A percentile compares a stretch with the other conserved stretches of the same genome.
Evolutionary conservation across 2,888 invertebrate genomes (phyloP).

Genomic region (Neoaliturus tenellus): DNA sequence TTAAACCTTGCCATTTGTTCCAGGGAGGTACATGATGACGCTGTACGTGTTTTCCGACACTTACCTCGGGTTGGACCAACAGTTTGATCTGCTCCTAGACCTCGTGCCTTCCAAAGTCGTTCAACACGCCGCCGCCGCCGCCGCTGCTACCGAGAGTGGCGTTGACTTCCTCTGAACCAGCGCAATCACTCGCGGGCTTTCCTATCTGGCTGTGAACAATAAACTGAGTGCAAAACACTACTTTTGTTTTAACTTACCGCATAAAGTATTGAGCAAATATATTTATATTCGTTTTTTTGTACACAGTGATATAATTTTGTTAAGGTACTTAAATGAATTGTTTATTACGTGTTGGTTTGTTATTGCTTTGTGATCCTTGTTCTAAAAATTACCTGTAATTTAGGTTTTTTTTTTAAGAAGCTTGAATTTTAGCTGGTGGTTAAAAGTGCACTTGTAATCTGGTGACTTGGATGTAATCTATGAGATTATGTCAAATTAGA

Average conservation of each 20-base stretch:
- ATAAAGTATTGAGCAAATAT: constrained; percentile 20
- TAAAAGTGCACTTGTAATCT: no score
- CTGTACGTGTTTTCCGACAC: constrained; percentile 94
- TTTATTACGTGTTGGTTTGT: background rate
- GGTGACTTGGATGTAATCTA: no score
- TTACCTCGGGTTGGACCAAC: constrained; percentile 96
- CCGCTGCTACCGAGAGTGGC: background rate
- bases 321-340: background rate
- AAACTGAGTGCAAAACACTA: background rate
- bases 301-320: constrained; percentile 15
- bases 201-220: constrained; percentile 37
- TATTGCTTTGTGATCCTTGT: background rate
- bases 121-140: background rate
- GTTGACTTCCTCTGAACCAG: background rate
- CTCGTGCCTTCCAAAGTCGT: constrained; percentile 64
- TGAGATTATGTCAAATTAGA: no score
- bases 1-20: no score
- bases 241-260: background rate
- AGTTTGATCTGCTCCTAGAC: constrained; percentile 78
- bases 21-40: constrained; percentile 86
- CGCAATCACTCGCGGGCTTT: background rate
- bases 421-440: no score
- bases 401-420: no score
- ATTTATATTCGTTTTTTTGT: background rate
- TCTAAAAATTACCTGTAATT: no score